These are phyloP conservation scores for Girardinus metallicus DNA, from an alignment of 2,797 vertebrate genomes.

Conservation along the genomic window DNA sequence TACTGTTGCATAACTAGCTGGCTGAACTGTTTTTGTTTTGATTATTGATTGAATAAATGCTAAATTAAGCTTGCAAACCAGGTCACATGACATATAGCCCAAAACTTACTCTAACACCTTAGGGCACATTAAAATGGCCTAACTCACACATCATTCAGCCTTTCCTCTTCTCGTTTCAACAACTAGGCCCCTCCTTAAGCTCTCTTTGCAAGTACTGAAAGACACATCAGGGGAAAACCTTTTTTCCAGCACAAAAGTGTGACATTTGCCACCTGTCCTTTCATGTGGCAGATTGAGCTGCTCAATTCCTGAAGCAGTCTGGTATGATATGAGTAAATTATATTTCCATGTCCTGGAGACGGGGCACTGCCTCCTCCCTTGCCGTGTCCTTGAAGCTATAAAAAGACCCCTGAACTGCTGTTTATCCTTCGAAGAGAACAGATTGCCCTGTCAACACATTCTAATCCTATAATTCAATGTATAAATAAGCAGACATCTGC, in stretches of 20 bases:
- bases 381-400: slow-evolving; percentile 7
- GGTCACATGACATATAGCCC: slow-evolving; percentile 23
- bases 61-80: background rate
- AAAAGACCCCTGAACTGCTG: slow-evolving; percentile 14
- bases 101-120: slow-evolving; percentile 25
- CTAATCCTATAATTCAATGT: slow-evolving; percentile 2
- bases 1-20: background rate
- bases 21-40: background rate
- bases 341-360: slow-evolving; percentile 23
- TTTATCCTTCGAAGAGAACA: slow-evolving; percentile 3
- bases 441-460: slow-evolving; percentile 10
- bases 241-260: slow-evolving; percentile 48
- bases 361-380: background rate
- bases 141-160: slow-evolving; percentile 4
- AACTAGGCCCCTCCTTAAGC: background rate
- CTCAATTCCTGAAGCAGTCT: slow-evolving; percentile 15
- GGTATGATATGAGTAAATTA: slow-evolving; percentile 25
- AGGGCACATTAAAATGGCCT: slow-evolving; percentile 19
- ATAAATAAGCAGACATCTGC: slow-evolving; percentile 1
- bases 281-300: slow-evolving; percentile 18
- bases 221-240: slow-evolving; percentile 26
- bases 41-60: background rate
- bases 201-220: slow-evolving; percentile 15
- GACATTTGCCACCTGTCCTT: slow-evolving; percentile 62
- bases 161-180: slow-evolving; percentile 13